Percentiles rank a stretch among this genome's conserved stretches.
These are phyloP conservation scores for Hydrochoerus hydrochaeris DNA, from an alignment of 2,113 vertebrate genomes.

Conservation along the genomic window DNA sequence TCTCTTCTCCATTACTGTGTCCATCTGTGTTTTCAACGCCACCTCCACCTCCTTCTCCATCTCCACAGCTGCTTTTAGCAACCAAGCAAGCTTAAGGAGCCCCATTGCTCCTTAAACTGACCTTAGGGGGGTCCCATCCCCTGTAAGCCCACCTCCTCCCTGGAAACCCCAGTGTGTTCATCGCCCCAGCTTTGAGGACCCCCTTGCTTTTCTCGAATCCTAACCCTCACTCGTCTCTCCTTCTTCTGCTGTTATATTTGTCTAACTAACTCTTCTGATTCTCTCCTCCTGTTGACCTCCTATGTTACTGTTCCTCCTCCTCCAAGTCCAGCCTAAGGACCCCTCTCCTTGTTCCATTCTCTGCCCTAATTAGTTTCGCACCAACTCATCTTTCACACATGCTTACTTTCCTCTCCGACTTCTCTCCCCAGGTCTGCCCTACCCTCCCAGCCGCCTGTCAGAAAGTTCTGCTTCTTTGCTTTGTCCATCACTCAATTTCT, in stretches of 20 bases:
- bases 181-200: background rate
- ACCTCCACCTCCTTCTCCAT: background rate
- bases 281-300: background rate
- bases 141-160: no score
- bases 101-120: background rate
- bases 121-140: background rate
- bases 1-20: background rate
- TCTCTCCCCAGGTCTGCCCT: background rate
- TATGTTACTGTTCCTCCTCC: background rate
- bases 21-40: background rate
- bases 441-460: background rate
- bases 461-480: background rate
- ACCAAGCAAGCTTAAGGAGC: background rate
- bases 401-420: background rate
- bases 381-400: accelerated
- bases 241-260: accelerated
- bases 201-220: background rate
- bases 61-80: background rate
- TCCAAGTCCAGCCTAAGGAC: accelerated
- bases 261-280: no score
- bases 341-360: background rate
- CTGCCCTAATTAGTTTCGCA: accelerated
- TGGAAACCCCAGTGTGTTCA: no score
- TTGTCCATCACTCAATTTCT: background rate
- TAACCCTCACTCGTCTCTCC: accelerated